A percentile compares a stretch with the other conserved stretches of the same genome.
These are phyloP conservation scores for Phthorimaea operculella DNA, from an alignment of 1,140 invertebrate species.

Conservation along the genomic window DNA sequence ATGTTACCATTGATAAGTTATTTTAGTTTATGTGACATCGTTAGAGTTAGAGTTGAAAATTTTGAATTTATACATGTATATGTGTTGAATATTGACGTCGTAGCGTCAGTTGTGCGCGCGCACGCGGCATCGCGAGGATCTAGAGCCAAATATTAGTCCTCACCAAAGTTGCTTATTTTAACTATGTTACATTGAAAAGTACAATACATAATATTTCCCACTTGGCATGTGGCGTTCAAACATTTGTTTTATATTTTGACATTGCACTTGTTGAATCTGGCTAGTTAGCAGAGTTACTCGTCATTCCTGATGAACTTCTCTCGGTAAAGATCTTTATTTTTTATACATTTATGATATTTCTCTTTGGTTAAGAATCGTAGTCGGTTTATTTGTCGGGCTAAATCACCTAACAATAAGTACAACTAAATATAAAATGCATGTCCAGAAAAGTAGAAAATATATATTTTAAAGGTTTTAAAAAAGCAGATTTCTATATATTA, in stretches of 20 bases:
- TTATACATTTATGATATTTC: constrained; percentile 57
- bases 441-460: constrained; percentile 57
- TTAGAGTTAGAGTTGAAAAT: constrained; percentile 18
- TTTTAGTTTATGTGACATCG: constrained; percentile 38
- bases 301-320: constrained; percentile 56
- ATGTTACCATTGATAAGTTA: constrained; percentile 67
- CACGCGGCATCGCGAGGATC: background rate
- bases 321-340: constrained; percentile 64
- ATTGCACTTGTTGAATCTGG: background rate
- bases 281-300: constrained; percentile 22
- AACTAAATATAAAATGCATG: constrained; percentile 56
- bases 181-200: constrained; percentile 4
- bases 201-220: background rate
- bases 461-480: constrained; percentile 61
- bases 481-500: constrained; percentile 64
- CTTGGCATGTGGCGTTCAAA: no score
- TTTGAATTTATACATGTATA: constrained; percentile 6
- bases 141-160: constrained; percentile 25
- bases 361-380: constrained; percentile 30
- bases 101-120: constrained; percentile 1
- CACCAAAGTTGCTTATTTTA: constrained; percentile 37
- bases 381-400: constrained; percentile 52
- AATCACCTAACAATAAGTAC: constrained; percentile 55
- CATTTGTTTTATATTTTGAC: no score
- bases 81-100: constrained; percentile 7